phyloP scores from a whole-genome alignment of 2,113 vertebrate species.

The Perca schrenkii region DNA sequence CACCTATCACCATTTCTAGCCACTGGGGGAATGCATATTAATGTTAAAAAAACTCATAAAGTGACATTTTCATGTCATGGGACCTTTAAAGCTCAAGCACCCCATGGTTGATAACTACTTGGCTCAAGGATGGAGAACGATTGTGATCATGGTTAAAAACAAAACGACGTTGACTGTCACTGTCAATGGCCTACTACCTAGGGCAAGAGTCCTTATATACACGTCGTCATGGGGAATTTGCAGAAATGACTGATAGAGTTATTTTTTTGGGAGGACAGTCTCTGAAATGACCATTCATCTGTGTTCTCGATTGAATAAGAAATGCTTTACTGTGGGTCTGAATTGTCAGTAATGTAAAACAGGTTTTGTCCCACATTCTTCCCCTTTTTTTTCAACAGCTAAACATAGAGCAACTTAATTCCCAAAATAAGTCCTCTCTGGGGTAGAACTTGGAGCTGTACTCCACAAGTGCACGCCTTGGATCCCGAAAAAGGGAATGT shows the following conservation, averaged over 20 bases:
- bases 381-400: conserved; percentile 1
- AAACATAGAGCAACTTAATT: conserved; percentile 28
- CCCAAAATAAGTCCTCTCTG: conserved; percentile 39
- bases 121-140: too few species aligned
- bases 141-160: too few species aligned
- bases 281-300: conserved; percentile 1
- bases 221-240: background rate
- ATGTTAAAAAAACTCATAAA: too few species aligned
- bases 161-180: too few species aligned
- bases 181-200: too few species aligned
- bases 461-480: conserved; percentile 28
- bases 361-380: conserved; percentile 30
- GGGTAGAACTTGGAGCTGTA: background rate
- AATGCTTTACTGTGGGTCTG: background rate
- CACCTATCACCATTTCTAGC: too few species aligned
- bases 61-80: too few species aligned
- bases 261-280: background rate
- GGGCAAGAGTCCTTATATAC: too few species aligned
- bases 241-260: background rate
- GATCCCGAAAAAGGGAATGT: conserved; percentile 5
- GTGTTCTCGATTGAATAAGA: background rate
- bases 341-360: conserved; percentile 9
- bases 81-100: too few species aligned
- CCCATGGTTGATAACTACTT: too few species aligned
- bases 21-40: too few species aligned